These are phyloP conservation scores for Ruditapes philippinarum DNA, from an alignment of 1,140 invertebrate species.

Conservation along the genomic window DNA sequence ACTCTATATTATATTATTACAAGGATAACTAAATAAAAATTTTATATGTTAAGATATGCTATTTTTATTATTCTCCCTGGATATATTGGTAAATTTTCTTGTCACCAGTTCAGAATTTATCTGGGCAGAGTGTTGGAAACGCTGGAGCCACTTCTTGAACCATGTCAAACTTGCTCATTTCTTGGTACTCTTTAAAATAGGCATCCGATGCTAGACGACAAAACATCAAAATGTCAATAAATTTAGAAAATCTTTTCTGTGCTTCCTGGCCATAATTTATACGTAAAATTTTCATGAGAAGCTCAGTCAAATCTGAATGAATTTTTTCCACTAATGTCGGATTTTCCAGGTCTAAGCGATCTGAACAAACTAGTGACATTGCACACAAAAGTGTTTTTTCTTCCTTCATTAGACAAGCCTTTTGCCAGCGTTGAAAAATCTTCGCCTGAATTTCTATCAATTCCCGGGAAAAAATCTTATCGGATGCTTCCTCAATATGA, in stretches of 20 bases:
- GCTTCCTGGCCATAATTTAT: conserved; percentile 30
- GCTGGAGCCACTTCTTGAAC: conserved; percentile 34
- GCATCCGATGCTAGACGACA: conserved; percentile 32
- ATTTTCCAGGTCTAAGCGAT: conserved; percentile 51
- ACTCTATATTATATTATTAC: too few relatives aligned
- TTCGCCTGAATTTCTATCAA: conserved; percentile 41
- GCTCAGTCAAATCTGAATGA: background rate
- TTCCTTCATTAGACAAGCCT: conserved; percentile 16
- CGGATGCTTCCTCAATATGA: conserved; percentile 62
- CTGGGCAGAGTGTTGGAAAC: conserved; percentile 57
- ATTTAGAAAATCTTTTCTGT: conserved; percentile 56
- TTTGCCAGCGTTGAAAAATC: conserved; percentile 47
- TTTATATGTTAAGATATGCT: too few relatives aligned
- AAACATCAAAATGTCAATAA: conserved; percentile 54
- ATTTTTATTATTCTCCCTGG: too few relatives aligned
- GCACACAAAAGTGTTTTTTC: conserved; percentile 52
- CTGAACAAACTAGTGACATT: conserved; percentile 53
- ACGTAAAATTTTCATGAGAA: conserved; percentile 15
- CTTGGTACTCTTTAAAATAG: conserved; percentile 53
- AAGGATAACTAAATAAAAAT: too few relatives aligned
- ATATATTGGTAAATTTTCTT: too few relatives aligned
- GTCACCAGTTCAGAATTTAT: conserved; percentile 55
- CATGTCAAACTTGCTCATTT: conserved; percentile 61
- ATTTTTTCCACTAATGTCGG: conserved; percentile 10
- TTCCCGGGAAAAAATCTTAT: conserved; percentile 60